Evolutionary conservation across 2,888 invertebrate genomes (phyloP).

Genomic region (Pheosia tremula): DNA sequence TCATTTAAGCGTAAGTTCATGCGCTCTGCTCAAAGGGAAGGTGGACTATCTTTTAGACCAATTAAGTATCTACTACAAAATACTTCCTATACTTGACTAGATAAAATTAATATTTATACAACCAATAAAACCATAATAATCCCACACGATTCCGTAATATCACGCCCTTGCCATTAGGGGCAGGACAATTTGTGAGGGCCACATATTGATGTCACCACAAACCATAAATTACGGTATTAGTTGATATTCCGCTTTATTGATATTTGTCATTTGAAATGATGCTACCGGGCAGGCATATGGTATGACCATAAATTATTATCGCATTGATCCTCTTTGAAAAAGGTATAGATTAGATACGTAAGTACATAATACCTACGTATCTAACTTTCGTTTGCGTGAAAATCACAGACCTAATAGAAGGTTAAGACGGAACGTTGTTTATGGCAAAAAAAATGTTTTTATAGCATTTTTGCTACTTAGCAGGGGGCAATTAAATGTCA

Average conservation of each 20-base stretch:
- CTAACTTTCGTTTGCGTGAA: background rate
- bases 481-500: no score
- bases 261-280: conserved; percentile 49
- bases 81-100: conserved; percentile 8
- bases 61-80: no score
- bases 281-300: conserved; percentile 35
- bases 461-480: no score
- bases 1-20: no score
- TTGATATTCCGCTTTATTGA: conserved; percentile 55
- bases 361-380: background rate
- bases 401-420: no score
- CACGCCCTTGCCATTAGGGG: conserved; percentile 66
- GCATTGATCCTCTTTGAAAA: background rate
- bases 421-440: no score
- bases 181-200: conserved; percentile 38
- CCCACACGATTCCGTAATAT: conserved; percentile 55
- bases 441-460: no score
- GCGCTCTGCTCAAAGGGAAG: no score
- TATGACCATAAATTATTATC: conserved; percentile 18
- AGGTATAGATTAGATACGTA: background rate
- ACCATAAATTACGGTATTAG: conserved; percentile 76
- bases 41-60: no score
- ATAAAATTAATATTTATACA: conserved; percentile 44
- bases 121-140: conserved; percentile 64
- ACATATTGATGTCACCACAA: conserved; percentile 62